These are phyloP conservation scores for Acrossocheilus fasciatus DNA, from an alignment of 2,797 vertebrate genomes.

Conservation along the genomic window DNA sequence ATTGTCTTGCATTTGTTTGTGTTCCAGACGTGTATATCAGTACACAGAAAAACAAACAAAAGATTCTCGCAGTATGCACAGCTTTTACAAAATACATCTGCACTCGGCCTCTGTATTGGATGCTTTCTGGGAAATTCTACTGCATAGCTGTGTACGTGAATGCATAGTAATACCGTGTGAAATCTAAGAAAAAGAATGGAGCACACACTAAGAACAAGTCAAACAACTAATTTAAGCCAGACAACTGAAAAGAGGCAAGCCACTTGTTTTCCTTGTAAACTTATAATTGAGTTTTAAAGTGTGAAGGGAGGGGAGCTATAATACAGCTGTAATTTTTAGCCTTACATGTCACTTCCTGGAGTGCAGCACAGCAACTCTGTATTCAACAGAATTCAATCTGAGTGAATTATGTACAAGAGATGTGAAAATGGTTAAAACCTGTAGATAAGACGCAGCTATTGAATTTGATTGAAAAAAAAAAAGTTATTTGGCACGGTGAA, in stretches of 20 bases:
- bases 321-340: conserved; percentile 7
- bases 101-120: neutral
- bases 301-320: conserved; percentile 14
- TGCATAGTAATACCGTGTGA: neutral
- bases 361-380: neutral
- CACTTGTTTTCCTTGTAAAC: conserved; percentile 29
- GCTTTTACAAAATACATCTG: neutral
- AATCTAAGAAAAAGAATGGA: neutral
- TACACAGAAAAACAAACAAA: neutral
- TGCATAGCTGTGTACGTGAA: neutral
- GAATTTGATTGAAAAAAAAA: neutral
- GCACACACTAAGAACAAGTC: conserved; percentile 13
- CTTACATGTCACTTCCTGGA: conserved; percentile 7
- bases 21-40: neutral
- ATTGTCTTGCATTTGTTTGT: neutral
- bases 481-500: neutral
- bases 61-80: neutral
- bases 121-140: neutral
- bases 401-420: neutral
- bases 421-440: neutral
- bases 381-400: neutral
- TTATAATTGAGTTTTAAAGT: conserved; percentile 37
- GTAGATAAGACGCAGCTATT: neutral
- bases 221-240: conserved; percentile 23
- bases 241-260: neutral